A percentile compares a stretch with the other conserved stretches of the same genome.
These are phyloP conservation scores for Minunthozetes semirufus DNA, from an alignment of 2,888 invertebrate species.

Conservation along the genomic window DNA sequence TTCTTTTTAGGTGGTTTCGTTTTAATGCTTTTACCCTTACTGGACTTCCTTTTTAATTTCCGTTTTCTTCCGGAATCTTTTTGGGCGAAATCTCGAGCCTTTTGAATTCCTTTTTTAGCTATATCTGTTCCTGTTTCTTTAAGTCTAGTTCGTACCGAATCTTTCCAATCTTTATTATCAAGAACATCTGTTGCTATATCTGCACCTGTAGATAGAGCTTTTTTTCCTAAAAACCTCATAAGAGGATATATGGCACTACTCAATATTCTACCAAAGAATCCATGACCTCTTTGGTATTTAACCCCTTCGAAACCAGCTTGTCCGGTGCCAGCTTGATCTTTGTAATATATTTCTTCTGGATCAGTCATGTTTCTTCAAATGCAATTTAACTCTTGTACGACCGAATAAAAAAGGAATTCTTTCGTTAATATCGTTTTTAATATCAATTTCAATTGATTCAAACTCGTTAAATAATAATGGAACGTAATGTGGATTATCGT, in stretches of 20 bases:
- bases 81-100: not conserved
- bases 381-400: not conserved
- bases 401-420: slow-evolving; percentile 8
- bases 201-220: not conserved
- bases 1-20: too few relatives aligned
- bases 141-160: not conserved
- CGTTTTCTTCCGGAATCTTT: not conserved
- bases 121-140: not conserved
- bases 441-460: slow-evolving; percentile 19
- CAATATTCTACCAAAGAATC: slow-evolving; percentile 1
- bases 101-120: not conserved
- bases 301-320: not conserved
- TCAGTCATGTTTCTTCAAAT: not conserved
- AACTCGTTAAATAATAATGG: not conserved
- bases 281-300: slow-evolving; percentile 14
- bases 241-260: not conserved
- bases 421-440: slow-evolving; percentile 7
- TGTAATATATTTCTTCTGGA: not conserved
- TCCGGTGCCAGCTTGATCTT: not conserved
- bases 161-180: not conserved
- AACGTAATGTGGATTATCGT: slow-evolving; percentile 10
- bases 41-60: not conserved
- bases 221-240: not conserved
- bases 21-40: too few relatives aligned
- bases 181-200: not conserved